phyloP scores from a whole-genome alignment of 2,888 invertebrate genomes.

The Caenorhabditis sp. region DNA sequence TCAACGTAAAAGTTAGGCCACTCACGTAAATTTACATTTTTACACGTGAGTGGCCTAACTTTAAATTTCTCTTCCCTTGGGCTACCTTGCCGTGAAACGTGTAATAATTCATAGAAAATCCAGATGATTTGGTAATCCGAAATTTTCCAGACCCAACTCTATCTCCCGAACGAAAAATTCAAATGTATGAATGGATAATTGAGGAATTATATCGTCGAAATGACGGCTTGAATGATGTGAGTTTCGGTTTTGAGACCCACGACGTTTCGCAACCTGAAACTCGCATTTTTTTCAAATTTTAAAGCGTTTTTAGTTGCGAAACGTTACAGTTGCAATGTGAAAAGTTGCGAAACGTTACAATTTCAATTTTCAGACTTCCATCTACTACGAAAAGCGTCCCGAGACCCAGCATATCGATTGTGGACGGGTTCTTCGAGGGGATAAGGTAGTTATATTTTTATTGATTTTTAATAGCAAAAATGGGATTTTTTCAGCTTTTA shows the following conservation, averaged over 20 bases:
- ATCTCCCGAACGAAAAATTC: neutral
- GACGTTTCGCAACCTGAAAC: too few relatives aligned
- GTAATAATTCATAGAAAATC: too few relatives aligned
- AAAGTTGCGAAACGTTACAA: neutral
- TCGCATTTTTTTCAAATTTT: too few relatives aligned
- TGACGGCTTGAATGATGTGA: neutral
- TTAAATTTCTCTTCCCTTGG: too few relatives aligned
- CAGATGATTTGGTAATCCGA: too few relatives aligned
- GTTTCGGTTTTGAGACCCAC: neutral
- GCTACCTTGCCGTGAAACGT: too few relatives aligned
- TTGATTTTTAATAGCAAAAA: neutral
- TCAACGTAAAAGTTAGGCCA: too few relatives aligned
- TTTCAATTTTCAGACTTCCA: neutral
- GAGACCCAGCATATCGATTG: constrained; percentile 36
- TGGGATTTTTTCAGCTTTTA: neutral
- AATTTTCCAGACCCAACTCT: neutral
- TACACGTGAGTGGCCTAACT: too few relatives aligned
- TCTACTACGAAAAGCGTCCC: constrained; percentile 18
- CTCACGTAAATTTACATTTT: too few relatives aligned
- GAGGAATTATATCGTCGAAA: neutral
- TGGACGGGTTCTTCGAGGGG: constrained; percentile 22
- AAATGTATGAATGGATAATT: constrained; percentile 1
- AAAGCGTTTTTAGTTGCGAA: too few relatives aligned
- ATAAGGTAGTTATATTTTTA: constrained; percentile 21
- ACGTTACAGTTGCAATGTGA: too few relatives aligned